phyloP scores from a whole-genome alignment of 2,797 vertebrate genomes.

The Myotis myotis region DNA sequence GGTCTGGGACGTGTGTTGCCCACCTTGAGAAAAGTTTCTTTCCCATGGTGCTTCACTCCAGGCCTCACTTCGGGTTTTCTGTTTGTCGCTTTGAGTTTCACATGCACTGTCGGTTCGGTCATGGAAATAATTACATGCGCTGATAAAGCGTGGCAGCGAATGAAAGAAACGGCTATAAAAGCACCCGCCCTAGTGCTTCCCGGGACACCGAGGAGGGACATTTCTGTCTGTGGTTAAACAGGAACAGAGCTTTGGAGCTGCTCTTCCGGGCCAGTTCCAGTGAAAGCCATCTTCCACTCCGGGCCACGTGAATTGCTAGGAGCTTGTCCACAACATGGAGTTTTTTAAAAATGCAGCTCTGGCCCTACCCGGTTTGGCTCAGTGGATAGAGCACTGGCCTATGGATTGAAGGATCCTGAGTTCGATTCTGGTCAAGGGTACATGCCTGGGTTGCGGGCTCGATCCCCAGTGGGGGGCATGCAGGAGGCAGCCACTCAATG shows the following conservation, averaged over 20 bases:
- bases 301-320: background rate
- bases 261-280: background rate
- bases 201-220: background rate
- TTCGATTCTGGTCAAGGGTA: too few relatives aligned
- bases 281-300: background rate
- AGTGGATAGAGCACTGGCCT: too few relatives aligned
- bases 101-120: background rate
- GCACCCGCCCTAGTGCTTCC: background rate
- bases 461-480: too few relatives aligned
- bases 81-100: background rate
- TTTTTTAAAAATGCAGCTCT: background rate
- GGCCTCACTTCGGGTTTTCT: background rate
- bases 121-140: conserved; percentile 30
- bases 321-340: background rate
- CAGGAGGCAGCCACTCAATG: too few relatives aligned
- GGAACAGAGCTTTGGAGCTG: background rate
- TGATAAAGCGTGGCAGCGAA: conserved; percentile 37
- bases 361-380: too few relatives aligned
- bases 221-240: background rate
- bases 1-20: background rate
- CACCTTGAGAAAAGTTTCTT: background rate
- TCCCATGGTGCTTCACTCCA: background rate
- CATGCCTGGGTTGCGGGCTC: too few relatives aligned
- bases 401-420: too few relatives aligned
- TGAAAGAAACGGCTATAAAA: conserved; percentile 34